Base-by-base conservation (phyloP, 2,888 invertebrate genomes). In the Diloba caeruleocephala region DNA sequence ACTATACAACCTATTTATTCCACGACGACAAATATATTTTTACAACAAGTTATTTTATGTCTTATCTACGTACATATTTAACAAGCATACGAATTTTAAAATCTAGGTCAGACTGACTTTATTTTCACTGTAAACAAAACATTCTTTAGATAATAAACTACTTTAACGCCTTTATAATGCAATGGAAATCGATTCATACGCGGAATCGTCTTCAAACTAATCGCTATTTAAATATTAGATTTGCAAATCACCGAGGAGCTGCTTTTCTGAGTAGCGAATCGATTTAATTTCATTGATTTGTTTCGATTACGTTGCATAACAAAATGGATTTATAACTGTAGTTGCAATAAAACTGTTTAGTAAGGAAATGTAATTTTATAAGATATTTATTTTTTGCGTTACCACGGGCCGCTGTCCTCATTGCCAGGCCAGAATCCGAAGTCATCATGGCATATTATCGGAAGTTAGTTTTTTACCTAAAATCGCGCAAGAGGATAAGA, bases 221-320 rank as follows among this genome's bases (percentile, higher is more conserved):
- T 73, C 60, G 38, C 41, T 59, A 61, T 78, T 78, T 86, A 76
- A 86, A 86, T 87, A 85, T 80, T 85, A 70, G 66, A 87, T 82
- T 78, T 72, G 80, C 74, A 80, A 81, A 78, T 78, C 55, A 67
- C 62, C 50, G 42, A 51, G 42, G 38, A 54, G 52, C 55, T 51
- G 37, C 72, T 69, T 68, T 85, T 84, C 80, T 53, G 25, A 73
- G 82, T 77, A 85, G 55, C 70, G 54, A 67, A 80, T 81, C 76
- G 80, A 82, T 82, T 76, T 64, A 59, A 72, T 71, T 78, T 55
- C 41, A 82, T 81, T 73, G 79, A 85, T 85, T 79, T 61, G 76
- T 64, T 68, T 64, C 74, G 75, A 76, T 75, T 78, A 73, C 71
- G 63, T 59, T 37, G 61, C 64, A 61, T 53, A 58, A 51, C 46